These are phyloP conservation scores for Smittia aterrima DNA, from an alignment of 2,888 invertebrate species.

Conservation along the genomic window DNA sequence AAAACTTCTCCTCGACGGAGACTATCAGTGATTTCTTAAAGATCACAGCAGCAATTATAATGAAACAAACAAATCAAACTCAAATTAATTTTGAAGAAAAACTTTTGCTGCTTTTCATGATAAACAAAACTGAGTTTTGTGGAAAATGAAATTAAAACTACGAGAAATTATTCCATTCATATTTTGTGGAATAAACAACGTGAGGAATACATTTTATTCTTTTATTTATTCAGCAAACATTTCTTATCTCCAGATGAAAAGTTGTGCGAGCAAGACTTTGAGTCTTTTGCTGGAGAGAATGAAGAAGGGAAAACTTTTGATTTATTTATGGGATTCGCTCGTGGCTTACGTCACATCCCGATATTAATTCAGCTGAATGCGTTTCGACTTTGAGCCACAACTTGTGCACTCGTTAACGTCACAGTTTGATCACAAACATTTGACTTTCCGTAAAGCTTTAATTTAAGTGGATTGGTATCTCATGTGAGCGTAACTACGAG, in stretches of 20 bases:
- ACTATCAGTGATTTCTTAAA: too few relatives aligned
- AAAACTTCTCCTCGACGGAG: too few relatives aligned
- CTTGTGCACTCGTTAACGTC: too few relatives aligned
- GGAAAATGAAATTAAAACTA: slow-evolving; percentile 12
- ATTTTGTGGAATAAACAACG: neutral
- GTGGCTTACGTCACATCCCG: neutral
- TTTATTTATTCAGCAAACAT: slow-evolving; percentile 11
- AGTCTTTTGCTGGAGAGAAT: neutral
- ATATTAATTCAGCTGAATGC: neutral
- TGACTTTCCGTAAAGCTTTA: neutral
- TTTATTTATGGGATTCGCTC: neutral
- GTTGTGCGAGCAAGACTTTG: neutral
- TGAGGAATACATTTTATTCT: neutral
- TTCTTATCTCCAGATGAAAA: neutral
- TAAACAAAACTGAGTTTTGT: slow-evolving; percentile 7
- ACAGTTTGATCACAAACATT: neutral
- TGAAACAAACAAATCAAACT: neutral
- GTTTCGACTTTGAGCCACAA: too few relatives aligned
- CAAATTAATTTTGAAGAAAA: neutral
- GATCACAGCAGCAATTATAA: neutral
- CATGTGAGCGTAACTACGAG: neutral
- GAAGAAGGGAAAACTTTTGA: neutral
- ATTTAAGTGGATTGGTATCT: too few relatives aligned
- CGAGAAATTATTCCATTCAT: slow-evolving; percentile 10
- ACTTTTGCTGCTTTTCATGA: neutral